phyloP scores from a whole-genome alignment of 1,140 invertebrate species.

The Pseudomyrmex pallidus region DNA sequence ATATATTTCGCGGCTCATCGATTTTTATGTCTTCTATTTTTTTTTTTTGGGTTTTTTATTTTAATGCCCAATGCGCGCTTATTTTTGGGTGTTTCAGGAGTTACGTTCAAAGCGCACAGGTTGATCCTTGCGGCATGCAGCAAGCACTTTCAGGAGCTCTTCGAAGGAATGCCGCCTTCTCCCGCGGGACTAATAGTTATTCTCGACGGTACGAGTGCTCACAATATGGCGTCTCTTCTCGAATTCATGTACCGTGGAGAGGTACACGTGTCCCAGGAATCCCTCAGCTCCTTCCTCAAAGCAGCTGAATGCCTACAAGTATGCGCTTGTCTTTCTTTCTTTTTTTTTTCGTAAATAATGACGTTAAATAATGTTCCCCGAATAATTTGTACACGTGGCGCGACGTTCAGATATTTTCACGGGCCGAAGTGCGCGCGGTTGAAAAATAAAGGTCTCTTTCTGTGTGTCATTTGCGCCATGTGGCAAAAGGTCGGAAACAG shows the following conservation, averaged over 20 bases:
- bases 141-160: slow-evolving; percentile 96
- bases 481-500: neutral
- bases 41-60: neutral
- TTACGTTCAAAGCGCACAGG: slow-evolving; percentile 95
- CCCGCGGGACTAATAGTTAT: slow-evolving; percentile 94
- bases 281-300: slow-evolving; percentile 94
- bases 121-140: slow-evolving; percentile 96
- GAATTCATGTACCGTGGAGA: slow-evolving; percentile 98
- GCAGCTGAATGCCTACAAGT: slow-evolving; percentile 95
- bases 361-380: slow-evolving; percentile 49
- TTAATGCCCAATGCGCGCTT: neutral
- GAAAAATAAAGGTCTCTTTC: neutral
- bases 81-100: slow-evolving; percentile 87
- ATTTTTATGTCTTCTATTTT: slow-evolving; percentile 12
- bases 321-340: slow-evolving; percentile 67
- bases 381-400: slow-evolving; percentile 48
- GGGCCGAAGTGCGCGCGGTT: too few relatives aligned
- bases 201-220: slow-evolving; percentile 93
- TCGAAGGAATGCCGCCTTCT: slow-evolving; percentile 93
- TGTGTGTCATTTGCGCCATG: neutral
- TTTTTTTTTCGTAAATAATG: slow-evolving; percentile 63
- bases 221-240: slow-evolving; percentile 95
- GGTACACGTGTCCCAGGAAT: slow-evolving; percentile 95
- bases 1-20: slow-evolving; percentile 55
- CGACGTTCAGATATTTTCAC: neutral